These are phyloP conservation scores for Sciaenops ocellatus DNA, from an alignment of 2,797 vertebrate species.

Conservation along the genomic window DNA sequence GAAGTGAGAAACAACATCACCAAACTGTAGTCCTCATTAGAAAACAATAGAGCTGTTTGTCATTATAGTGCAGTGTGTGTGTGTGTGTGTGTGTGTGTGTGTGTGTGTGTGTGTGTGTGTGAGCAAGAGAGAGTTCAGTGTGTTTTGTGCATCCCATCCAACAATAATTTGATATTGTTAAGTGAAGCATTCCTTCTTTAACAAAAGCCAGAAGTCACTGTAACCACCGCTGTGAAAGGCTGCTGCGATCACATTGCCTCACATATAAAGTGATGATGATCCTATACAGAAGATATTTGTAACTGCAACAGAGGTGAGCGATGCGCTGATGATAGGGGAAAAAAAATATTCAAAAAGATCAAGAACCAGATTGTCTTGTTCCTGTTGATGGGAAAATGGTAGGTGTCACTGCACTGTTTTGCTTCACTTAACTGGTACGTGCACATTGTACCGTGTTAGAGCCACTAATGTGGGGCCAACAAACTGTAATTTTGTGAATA, in stretches of 20 bases:
- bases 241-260: constrained; percentile 25
- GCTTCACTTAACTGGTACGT: constrained; percentile 16
- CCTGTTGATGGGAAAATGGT: constrained; percentile 37
- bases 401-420: neutral
- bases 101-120: constrained; percentile 10
- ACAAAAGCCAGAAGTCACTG: constrained; percentile 70
- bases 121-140: neutral
- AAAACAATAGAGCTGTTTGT: constrained; percentile 28
- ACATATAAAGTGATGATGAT: constrained; percentile 10
- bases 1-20: constrained; percentile 42
- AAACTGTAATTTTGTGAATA: neutral
- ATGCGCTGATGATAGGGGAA: constrained; percentile 18
- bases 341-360: constrained; percentile 24
- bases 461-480: neutral
- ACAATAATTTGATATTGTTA: constrained; percentile 74
- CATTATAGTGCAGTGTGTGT: neutral
- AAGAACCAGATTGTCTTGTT: constrained; percentile 31
- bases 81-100: constrained; percentile 18
- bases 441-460: neutral
- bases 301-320: constrained; percentile 6
- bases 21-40: constrained; percentile 21
- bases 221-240: constrained; percentile 30
- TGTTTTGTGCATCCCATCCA: constrained; percentile 45
- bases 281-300: constrained; percentile 40
- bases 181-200: constrained; percentile 77